Conservation (phyloP, 2,113 vertebrate genomes). For the Aptenodytes forsteri region DNA sequence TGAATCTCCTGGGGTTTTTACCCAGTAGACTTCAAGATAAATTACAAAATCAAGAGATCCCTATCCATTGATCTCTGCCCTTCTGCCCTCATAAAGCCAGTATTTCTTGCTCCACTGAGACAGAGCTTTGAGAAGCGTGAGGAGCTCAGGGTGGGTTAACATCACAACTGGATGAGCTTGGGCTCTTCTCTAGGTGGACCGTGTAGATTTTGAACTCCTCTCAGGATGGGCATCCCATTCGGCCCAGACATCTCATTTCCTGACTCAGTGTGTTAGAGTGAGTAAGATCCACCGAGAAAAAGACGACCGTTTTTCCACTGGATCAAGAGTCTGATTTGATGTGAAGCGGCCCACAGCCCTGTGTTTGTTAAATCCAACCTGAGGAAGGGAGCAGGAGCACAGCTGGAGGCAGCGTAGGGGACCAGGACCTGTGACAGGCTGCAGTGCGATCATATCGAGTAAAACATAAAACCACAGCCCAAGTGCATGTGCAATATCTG, state of each 20-base stretch:
- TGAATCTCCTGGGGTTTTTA: not conserved
- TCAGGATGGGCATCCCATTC: not conserved
- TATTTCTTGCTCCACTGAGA: not conserved
- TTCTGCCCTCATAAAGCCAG: not conserved
- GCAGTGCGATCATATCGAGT: accelerated
- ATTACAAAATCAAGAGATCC: not conserved
- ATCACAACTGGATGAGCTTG: not conserved
- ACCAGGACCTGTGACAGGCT: not conserved
- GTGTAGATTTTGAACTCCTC: not conserved
- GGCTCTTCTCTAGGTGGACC: not conserved
- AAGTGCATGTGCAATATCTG: not conserved
- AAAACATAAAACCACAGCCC: not conserved
- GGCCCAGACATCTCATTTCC: not conserved
- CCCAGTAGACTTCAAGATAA: not conserved
- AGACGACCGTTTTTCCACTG: not conserved
- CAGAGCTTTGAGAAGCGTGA: not conserved
- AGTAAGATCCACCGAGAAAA: not conserved
- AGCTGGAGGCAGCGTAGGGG: not conserved
- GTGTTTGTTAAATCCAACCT: not conserved
- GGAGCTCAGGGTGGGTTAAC: not conserved
- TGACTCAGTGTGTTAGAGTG: not conserved
- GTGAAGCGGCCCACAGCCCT: not conserved
- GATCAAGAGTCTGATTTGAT: not conserved
- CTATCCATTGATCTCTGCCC: accelerated
- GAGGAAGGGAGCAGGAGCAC: not conserved